phyloP scores from a whole-genome alignment of 92 coral and sea anemone species.

The Epizoanthus illoricatus region DNA sequence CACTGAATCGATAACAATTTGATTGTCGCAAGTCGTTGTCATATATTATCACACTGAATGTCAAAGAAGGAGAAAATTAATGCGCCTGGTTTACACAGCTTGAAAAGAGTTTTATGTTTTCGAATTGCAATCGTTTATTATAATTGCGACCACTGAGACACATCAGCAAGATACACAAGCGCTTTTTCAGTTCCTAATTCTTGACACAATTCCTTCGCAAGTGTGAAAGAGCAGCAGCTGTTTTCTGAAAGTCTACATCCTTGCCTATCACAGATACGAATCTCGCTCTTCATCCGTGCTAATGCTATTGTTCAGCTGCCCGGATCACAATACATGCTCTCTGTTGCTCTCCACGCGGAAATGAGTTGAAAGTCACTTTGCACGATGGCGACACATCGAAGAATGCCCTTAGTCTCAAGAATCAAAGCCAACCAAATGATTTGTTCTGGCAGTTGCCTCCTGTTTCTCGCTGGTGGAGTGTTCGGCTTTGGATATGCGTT shows the following conservation, averaged over 20 bases:
- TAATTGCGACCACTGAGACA: neutral
- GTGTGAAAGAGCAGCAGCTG: neutral
- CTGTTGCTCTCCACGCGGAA: neutral
- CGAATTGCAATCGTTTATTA: neutral
- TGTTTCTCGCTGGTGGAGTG: conserved; percentile 33
- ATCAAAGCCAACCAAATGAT: conserved; percentile 27
- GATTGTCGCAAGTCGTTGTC: neutral
- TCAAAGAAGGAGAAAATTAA: neutral
- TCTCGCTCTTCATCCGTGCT: too few relatives aligned
- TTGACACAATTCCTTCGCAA: neutral
- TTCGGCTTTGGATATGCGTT: conserved; percentile 4
- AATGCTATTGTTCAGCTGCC: too few relatives aligned
- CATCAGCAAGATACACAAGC: neutral
- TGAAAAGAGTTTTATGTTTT: neutral
- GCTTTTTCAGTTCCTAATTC: neutral
- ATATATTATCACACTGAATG: conserved; percentile 16
- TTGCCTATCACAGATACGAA: too few relatives aligned
- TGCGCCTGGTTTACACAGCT: conserved; percentile 28
- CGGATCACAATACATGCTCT: neutral
- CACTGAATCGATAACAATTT: neutral
- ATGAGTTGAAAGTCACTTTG: neutral
- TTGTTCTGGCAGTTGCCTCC: conserved; percentile 29
- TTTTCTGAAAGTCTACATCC: neutral
- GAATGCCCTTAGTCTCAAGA: conserved; percentile 10
- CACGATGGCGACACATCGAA: conserved; percentile 10